Base-by-base conservation (phyloP, 23 tunicate genomes). In the Pegea sp. region DNA sequence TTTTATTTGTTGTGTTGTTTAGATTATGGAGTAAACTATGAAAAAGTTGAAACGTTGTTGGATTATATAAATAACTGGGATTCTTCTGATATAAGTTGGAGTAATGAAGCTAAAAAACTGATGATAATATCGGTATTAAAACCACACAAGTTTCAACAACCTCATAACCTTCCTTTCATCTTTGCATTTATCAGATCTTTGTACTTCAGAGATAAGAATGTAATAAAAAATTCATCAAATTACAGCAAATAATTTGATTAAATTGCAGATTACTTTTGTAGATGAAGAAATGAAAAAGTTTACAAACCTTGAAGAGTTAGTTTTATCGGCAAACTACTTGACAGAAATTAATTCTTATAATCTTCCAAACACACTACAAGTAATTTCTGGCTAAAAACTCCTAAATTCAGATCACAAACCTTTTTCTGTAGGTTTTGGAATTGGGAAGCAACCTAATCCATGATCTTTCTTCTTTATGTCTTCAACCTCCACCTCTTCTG, bases 191-290 rank as follows among this genome's bases (percentile, higher is more conserved):
- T 38, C 46, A 38, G 16, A 16, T 8, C 46, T 38, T 16, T 38
- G 46, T 8, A 8, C 13, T 38, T 38, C 46, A 38, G 46, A 38
- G 46, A 38, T 38, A 38, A 38, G 46, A 38, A 38, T 38, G 46
- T 38, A 16, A 38, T n/a, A n/a, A n/a, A n/a, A n/a, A n/a, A n/a
- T n/a, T n/a, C n/a, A n/a, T n/a, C n/a, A n/a, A n/a, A n/a, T n/a
- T n/a, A n/a, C n/a, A n/a, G n/a, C n/a, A n/a, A n/a, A n/a, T n/a
- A n/a, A n/a, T n/a, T n/a, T n/a, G n/a, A n/a, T n/a, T n/a, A n/a
- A n/a, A n/a, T n/a, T n/a, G n/a, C n/a, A 38, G 46, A 38, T 38
- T 8, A 38, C 11, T 38, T 38, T 11, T 38, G 16, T 38, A 8
- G 46, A 38, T 16, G 16, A 38, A 38, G 16, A 16, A 11, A 38